Evolutionary conservation across 1,140 invertebrate species (phyloP), one percentile per base, ranked within the genome.

Genomic region (Zeugodacus cucurbitae): DNA sequence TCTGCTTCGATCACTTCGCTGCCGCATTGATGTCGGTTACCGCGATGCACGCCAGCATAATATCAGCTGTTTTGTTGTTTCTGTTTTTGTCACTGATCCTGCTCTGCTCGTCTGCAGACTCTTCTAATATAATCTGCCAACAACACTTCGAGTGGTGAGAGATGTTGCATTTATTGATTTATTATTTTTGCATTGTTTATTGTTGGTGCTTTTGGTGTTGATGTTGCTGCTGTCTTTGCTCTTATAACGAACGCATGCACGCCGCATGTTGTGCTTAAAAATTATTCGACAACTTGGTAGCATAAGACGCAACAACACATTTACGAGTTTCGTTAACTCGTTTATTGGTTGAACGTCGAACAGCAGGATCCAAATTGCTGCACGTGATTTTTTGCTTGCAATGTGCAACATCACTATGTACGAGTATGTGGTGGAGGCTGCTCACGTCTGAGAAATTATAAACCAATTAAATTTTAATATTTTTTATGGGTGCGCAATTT

Each of bases 401-500:
- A 54, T 26, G 64, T 70, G 32, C 32, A 17, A 70, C 64, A 70
- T 32, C 64, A 64, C 20, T 41, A 41, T 41, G 37, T 41, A 17
- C 48, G n/a, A n/a, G n/a, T 54, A 54, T 54, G 62, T 74, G 44
- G 41, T 29, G n/a, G 22, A 82, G 5, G 48, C 41, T 54, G 14
- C 48, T n/a, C 74, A 34, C 74, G 74, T 82, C 74, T 82, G 11
- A 82, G 74, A 82, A 82, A 82, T 82, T 82, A 82, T 82, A 82
- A 82, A 82, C 74, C 74, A 82, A 82, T 82, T 82, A 82, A 82
- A 82, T 82, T 82, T 82, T 54, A 82, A 82, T 82, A 82, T 82
- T 82, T 82, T 82, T 82, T 82, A 82, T 29, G 11, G 74, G 20
- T 26, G n/a, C 20, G 17, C 74, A 48, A 82, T 82, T 82, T 82